Base-by-base conservation (phyloP, 2,113 vertebrate genomes). In the Scalopus aquaticus region DNA sequence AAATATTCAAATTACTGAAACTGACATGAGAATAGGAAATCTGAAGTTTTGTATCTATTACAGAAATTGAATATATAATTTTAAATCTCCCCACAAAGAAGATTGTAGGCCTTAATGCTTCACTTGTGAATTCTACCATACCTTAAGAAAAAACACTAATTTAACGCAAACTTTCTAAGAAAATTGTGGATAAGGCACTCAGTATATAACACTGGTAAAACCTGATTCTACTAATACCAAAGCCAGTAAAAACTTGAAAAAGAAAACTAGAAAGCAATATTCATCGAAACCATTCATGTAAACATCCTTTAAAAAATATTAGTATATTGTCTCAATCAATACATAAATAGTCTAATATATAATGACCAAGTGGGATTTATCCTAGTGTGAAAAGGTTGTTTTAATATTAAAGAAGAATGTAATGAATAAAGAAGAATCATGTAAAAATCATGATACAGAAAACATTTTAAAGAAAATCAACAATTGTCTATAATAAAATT, bases 1-100 rank as follows among this genome's bases (percentile, higher is more conserved):
- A 88, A 83, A 69, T 82, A 78, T 26, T 91, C 35, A 82, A 91
- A 67, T 92, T 35, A 91, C 28, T 49, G 67, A 88, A 91, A 95
- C 8, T 49, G 46, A 42, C 42, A 84, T 4, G 81, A 64, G 42
- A 90, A 86, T 9, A 32, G 35, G 44, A 86, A 82, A 92, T 69
- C 16, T 81, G 58, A 73, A n/a, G 74, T 39, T 16, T 28, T 73
- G 10, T n/a, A 86, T 37, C 28, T 91, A 44, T 69, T 91, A 92
- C 12, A 77, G 83, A 69, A 77, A 77, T 77, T 62, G 30, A 69
- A 88, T 62, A 58, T 30, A 60, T 39, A 80, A 60, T 67, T 91
- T 74, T 49, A 91, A 80, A 73, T 80, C 20, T 91, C 44, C 44
- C 30, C 32, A 64, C 6, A 72, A 85, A 56, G 58, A 80, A 80